These are phyloP conservation scores for Holothuria scabra DNA, from an alignment of 53 echinoderm and acorn worm species.

Conservation along the genomic window DNA sequence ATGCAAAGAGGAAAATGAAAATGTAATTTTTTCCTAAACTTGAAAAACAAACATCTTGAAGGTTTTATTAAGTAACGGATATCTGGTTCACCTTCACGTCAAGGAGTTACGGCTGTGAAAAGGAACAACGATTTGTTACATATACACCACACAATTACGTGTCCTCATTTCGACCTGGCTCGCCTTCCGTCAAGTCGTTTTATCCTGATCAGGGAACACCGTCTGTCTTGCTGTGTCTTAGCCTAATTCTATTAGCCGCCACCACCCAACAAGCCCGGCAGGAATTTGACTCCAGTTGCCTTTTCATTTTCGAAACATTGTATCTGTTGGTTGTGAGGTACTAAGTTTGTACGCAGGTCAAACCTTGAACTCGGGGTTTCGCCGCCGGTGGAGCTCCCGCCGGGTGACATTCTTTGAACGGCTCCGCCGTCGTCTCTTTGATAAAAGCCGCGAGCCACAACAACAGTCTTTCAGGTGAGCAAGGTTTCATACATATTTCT, in stretches of 20 bases:
- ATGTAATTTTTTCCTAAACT: slow-evolving; percentile 26
- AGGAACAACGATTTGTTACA: not conserved
- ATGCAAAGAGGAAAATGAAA: not conserved
- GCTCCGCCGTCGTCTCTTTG: slow-evolving; percentile 26
- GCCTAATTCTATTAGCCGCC: slow-evolving; percentile 49
- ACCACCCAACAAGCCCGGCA: slow-evolving; percentile 52
- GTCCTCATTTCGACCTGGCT: slow-evolving; percentile 6
- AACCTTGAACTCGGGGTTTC: slow-evolving; percentile 38
- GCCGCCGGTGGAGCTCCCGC: slow-evolving; percentile 46
- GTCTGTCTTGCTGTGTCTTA: slow-evolving; percentile 31
- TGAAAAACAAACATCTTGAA: slow-evolving; percentile 30
- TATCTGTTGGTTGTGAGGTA: slow-evolving; percentile 32
- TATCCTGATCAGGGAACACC: slow-evolving; percentile 13
- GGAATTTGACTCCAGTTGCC: slow-evolving; percentile 15
- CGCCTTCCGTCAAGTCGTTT: slow-evolving; percentile 4
- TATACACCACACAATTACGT: slow-evolving; percentile 6
- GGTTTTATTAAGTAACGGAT: slow-evolving; percentile 9
- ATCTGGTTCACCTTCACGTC: slow-evolving; percentile 12
- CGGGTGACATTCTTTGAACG: slow-evolving; percentile 34
- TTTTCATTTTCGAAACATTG: slow-evolving; percentile 48
- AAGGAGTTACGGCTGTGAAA: slow-evolving; percentile 14
- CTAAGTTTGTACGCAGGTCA: slow-evolving; percentile 1
- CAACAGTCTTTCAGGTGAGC: slow-evolving; percentile 32
- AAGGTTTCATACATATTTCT: not conserved
- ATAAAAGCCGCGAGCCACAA: slow-evolving; percentile 28